These are phyloP conservation scores for Blastomussa wellsi DNA, from an alignment of 92 coral and sea anemone species.

Conservation along the genomic window DNA sequence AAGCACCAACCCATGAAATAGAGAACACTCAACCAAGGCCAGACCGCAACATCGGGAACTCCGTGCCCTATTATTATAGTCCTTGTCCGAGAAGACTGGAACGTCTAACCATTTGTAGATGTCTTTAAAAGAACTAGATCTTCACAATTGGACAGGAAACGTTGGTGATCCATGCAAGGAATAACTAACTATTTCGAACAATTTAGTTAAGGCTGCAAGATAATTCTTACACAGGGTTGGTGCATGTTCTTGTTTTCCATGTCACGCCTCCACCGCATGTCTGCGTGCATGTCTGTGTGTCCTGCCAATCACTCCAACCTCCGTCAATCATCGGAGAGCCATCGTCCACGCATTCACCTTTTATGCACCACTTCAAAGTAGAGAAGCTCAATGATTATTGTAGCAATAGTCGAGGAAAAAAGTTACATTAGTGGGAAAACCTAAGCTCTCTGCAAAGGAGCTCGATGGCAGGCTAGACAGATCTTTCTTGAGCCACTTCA, in stretches of 20 bases:
- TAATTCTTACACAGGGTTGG: conserved; percentile 77
- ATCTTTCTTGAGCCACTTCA: too few species aligned
- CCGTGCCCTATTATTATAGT: too few species aligned
- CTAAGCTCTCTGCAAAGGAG: neutral
- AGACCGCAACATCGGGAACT: too few species aligned
- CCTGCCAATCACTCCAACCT: conserved; percentile 90
- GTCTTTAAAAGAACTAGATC: neutral
- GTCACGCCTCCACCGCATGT: conserved; percentile 85
- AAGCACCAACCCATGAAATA: too few species aligned
- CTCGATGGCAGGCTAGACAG: too few species aligned
- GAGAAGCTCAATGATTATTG: too few species aligned
- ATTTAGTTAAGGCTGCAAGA: neutral
- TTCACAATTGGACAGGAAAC: neutral
- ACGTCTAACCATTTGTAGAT: too few species aligned
- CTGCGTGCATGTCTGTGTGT: conserved; percentile 64
- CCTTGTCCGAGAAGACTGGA: too few species aligned
- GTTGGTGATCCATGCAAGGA: too few species aligned
- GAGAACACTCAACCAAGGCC: too few species aligned
- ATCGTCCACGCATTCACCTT: conserved; percentile 94
- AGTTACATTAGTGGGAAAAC: too few species aligned
- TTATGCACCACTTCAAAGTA: conserved; percentile 83
- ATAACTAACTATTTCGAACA: too few species aligned
- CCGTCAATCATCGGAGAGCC: conserved; percentile 96
- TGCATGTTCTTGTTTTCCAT: conserved; percentile 83
- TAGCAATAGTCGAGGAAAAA: neutral